phyloP scores from a whole-genome alignment of 2,888 invertebrate genomes.

The Oscheius onirici region DNA sequence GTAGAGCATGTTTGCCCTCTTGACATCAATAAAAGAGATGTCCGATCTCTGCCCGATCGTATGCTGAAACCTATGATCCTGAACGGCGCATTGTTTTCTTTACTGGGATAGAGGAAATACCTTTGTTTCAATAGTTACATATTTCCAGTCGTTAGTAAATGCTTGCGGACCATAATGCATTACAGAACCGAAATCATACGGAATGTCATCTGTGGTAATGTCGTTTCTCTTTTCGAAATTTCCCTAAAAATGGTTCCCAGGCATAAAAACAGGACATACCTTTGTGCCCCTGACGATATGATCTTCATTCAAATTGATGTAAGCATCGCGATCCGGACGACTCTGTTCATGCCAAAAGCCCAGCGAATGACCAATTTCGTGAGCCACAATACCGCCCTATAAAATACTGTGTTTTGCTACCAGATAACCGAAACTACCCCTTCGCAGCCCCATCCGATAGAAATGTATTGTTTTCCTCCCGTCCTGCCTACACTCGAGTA shows the following conservation, averaged over 20 bases:
- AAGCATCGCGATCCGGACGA: conserved; percentile 55
- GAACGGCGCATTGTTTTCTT: not conserved
- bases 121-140: conserved; percentile 58
- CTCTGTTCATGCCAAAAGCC: conserved; percentile 64
- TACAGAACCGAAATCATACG: conserved; percentile 58
- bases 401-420: conserved; percentile 8
- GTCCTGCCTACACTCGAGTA: conserved; percentile 61
- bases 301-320: conserved; percentile 57
- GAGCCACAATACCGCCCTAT: conserved; percentile 58
- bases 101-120: not conserved
- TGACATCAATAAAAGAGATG: conserved; percentile 60
- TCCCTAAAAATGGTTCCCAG: conserved; percentile 35
- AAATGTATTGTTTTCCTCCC: conserved; percentile 58
- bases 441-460: conserved; percentile 62
- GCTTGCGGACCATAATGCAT: conserved; percentile 64
- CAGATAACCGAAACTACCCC: conserved; percentile 31
- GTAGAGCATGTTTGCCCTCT: conserved; percentile 56
- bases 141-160: conserved; percentile 56
- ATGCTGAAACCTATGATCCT: conserved; percentile 58
- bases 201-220: conserved; percentile 47
- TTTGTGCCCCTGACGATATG: conserved; percentile 51
- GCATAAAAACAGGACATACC: conserved; percentile 10
- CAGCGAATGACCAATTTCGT: conserved; percentile 61
- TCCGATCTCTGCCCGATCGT: conserved; percentile 60
- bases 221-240: conserved; percentile 56